A percentile compares a stretch with the other conserved stretches of the same genome.
These are phyloP conservation scores for Xiphophorus birchmanni DNA, from an alignment of 2,797 vertebrate genomes.

Conservation along the genomic window DNA sequence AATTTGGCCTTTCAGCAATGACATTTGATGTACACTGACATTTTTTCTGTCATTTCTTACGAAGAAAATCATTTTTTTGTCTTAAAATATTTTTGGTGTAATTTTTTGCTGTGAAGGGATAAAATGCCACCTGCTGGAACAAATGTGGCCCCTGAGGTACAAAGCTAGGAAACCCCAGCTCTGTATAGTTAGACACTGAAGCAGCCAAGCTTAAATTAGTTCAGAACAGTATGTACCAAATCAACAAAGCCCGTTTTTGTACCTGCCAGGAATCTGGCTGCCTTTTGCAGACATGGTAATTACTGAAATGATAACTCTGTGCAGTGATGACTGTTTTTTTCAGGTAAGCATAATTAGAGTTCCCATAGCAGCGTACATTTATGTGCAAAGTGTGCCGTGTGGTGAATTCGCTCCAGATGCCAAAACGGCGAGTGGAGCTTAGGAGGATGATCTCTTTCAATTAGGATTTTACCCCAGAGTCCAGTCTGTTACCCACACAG, in stretches of 20 bases:
- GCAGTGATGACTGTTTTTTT: conserved; percentile 26
- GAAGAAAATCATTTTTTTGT: not conserved
- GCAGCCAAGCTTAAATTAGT: not conserved
- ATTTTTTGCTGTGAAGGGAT: not conserved
- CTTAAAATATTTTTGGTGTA: not conserved
- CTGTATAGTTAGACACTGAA: not conserved
- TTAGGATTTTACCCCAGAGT: conserved; percentile 55
- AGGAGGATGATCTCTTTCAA: conserved; percentile 60
- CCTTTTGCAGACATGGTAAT: conserved; percentile 36
- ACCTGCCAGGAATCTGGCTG: not conserved
- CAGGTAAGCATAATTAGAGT: conserved; percentile 56
- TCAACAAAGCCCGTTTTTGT: not conserved
- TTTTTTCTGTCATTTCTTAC: not conserved
- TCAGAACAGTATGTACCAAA: not conserved
- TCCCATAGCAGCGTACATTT: conserved; percentile 41
- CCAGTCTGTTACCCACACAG: conserved; percentile 51
- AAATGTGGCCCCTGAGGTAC: not conserved
- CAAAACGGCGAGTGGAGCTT: conserved; percentile 43
- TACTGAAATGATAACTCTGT: conserved; percentile 43
- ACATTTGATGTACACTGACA: not conserved
- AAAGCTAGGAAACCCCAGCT: not conserved
- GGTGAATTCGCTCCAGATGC: conserved; percentile 47
- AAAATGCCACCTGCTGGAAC: not conserved
- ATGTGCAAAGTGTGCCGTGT: conserved; percentile 45
- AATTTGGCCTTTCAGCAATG: not conserved